Evolutionary conservation across 1,140 invertebrate genomes (phyloP), one percentile per base, ranked within the genome.

Genomic region (Drosophila biarmipes): DNA sequence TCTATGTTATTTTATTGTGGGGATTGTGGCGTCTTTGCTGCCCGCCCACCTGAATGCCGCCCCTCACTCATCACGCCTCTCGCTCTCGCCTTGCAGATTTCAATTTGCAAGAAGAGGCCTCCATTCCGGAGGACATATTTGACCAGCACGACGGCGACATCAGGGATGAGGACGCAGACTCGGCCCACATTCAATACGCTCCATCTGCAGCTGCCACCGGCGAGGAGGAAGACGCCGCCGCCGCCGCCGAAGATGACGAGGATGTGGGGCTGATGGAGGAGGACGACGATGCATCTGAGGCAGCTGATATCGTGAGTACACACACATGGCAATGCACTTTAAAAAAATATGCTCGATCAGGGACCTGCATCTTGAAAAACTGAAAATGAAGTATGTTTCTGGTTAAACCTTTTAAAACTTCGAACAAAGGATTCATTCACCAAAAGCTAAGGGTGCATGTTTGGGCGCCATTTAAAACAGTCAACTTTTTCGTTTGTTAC

Each of bases 71-170:
- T 55, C 15, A 19, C 42, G 4, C 66, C 29, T 54, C 15, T 43
- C 38, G 15, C 34, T 61, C 72, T 46, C 29, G 29, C 19, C 58
- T 63, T 51, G 15, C 52, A 91, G 89, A 91, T 85, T 91, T 91
- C 82, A 91, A 91, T 90, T 89, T 91, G 63, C 80, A 91, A 82
- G 87, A 80, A 46, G 89, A 91, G 69, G 78, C 89, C 57, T 81
- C 62, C 66, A 91, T 91, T 79, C 89, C 89, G 48, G 89, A 90
- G 89, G 89, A 91, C 76, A 91, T 91, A 73, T 89, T 91, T 74
- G 89, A 91, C 84, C 89, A 91, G 62, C 74, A 85, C 64, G 80
- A 73, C 71, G 80, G 74, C 19, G 85, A 90, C 62, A 73, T 76
- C 49, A 76, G 35, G 15, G 74, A 71, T 38, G 68, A 71, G 34